phyloP scores from a whole-genome alignment of 2,888 invertebrate genomes.

The Andrena camellia region DNA sequence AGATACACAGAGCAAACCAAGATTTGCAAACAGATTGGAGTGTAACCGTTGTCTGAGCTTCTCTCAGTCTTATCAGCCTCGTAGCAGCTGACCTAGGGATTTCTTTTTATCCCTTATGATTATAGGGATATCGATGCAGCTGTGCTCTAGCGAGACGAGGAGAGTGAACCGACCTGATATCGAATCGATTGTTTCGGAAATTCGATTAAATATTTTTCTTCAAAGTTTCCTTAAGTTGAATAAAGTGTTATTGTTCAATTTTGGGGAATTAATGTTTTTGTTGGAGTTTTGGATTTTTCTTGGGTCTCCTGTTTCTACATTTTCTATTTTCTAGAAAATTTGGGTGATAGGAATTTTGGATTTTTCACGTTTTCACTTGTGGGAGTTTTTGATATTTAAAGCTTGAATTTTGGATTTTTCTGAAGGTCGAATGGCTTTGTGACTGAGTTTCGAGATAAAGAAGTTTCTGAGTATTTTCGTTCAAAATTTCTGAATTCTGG shows the following conservation, averaged over 20 bases:
- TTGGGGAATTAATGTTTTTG: no score
- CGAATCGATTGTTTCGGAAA: constrained; percentile 19
- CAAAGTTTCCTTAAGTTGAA: not conserved
- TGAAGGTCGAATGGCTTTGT: no score
- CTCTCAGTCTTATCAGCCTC: constrained; percentile 20
- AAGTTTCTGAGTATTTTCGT: no score
- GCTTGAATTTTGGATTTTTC: no score
- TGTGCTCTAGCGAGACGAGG: not conserved
- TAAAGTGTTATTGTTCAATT: not conserved
- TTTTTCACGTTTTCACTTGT: no score
- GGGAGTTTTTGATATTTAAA: no score
- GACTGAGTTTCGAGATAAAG: no score
- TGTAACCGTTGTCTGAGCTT: constrained; percentile 10
- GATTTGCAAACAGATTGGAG: constrained; percentile 9
- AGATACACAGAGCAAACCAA: not conserved
- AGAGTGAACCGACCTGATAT: constrained; percentile 44
- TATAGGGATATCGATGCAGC: constrained; percentile 30
- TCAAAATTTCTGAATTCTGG: no score
- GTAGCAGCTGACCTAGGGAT: constrained; percentile 14
- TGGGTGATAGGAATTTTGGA: no score
- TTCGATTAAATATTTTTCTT: not conserved
- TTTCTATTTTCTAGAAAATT: no score
- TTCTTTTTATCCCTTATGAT: constrained; percentile 15
- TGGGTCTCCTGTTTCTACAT: no score
- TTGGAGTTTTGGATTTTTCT: no score